Evolutionary conservation across 92 coral and sea anemone species (phyloP).

Genomic region (Parazoanthus atlanticus): DNA sequence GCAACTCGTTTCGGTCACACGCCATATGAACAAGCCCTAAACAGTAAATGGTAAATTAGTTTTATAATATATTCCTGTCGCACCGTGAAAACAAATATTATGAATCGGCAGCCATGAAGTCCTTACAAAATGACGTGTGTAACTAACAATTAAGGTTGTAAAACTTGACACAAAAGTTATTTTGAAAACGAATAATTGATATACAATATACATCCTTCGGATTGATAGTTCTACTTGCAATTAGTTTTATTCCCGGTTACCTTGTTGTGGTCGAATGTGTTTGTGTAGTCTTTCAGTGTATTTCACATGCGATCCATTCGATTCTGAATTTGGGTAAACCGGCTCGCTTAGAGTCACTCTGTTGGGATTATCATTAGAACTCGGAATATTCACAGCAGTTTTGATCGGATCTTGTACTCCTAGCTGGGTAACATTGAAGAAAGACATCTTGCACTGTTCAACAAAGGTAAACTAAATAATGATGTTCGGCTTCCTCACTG

Average conservation of each 20-base stretch:
- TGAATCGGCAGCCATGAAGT: too few relatives aligned
- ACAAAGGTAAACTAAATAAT: background rate
- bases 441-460: constrained; percentile 68
- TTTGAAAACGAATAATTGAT: too few relatives aligned
- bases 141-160: background rate
- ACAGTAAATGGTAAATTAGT: too few relatives aligned
- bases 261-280: constrained; percentile 86
- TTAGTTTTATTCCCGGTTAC: constrained; percentile 45
- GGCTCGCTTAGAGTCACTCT: constrained; percentile 73
- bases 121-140: background rate
- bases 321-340: constrained; percentile 92
- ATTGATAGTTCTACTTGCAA: background rate
- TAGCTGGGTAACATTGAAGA: constrained; percentile 91
- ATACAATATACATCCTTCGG: background rate
- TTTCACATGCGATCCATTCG: constrained; percentile 90
- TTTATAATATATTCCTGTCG: too few relatives aligned
- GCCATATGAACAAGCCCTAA: too few relatives aligned
- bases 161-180: background rate
- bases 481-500: background rate
- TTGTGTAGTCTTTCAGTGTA: constrained; percentile 91
- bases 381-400: constrained; percentile 68
- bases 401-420: constrained; percentile 91
- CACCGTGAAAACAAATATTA: too few relatives aligned
- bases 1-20: too few relatives aligned
- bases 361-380: constrained; percentile 46